These are phyloP conservation scores for Esperia sulphurella DNA, from an alignment of 2,888 invertebrate genomes.

Conservation along the genomic window DNA sequence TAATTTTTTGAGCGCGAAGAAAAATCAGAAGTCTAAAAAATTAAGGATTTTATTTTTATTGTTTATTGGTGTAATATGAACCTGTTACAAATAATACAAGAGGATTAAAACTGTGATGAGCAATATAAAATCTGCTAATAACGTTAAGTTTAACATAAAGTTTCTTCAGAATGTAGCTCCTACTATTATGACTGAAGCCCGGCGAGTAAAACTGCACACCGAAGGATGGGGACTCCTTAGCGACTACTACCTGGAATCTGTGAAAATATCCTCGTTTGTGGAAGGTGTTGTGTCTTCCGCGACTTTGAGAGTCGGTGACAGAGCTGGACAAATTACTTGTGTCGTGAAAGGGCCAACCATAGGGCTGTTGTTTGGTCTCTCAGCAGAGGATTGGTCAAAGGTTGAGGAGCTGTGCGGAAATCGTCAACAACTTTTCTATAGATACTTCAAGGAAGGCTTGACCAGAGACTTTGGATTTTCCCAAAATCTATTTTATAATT, in stretches of 20 bases:
- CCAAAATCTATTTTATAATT: slow-evolving; percentile 69
- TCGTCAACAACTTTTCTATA: slow-evolving; percentile 62
- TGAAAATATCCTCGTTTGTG: slow-evolving; percentile 42
- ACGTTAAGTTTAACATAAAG: background rate
- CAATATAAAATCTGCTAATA: too few relatives aligned
- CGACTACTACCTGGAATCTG: slow-evolving; percentile 64
- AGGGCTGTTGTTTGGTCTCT: slow-evolving; percentile 55
- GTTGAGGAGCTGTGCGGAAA: slow-evolving; percentile 50
- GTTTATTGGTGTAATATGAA: too few relatives aligned
- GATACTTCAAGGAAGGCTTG: slow-evolving; percentile 65
- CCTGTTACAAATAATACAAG: too few relatives aligned
- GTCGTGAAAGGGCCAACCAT: slow-evolving; percentile 49
- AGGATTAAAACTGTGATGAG: too few relatives aligned
- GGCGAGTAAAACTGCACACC: slow-evolving; percentile 38
- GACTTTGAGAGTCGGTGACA: slow-evolving; percentile 54
- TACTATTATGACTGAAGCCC: slow-evolving; percentile 54
- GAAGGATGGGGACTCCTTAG: slow-evolving; percentile 59
- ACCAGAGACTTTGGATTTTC: slow-evolving; percentile 46
- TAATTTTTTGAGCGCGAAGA: too few relatives aligned
- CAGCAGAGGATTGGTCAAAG: slow-evolving; percentile 52
- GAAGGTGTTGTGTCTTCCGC: slow-evolving; percentile 41
- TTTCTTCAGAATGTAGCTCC: slow-evolving; percentile 41
- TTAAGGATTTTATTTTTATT: too few relatives aligned
- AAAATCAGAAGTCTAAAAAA: too few relatives aligned
- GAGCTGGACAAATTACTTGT: slow-evolving; percentile 58